These are phyloP conservation scores for Netelia inedita DNA, from an alignment of 2,888 invertebrate species.

Conservation along the genomic window DNA sequence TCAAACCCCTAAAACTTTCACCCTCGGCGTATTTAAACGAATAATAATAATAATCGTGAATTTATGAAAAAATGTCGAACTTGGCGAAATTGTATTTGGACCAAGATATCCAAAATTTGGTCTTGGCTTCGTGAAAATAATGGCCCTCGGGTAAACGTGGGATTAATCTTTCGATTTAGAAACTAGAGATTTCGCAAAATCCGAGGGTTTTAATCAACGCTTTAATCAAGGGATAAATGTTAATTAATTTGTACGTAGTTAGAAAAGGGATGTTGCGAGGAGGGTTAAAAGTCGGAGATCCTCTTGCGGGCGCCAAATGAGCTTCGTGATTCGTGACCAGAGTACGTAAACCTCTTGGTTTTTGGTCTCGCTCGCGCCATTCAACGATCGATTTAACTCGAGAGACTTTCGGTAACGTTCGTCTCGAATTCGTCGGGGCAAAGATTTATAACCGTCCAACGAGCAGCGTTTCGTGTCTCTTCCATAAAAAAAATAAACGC, in stretches of 20 bases:
- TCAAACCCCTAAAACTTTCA: no score
- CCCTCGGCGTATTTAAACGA: no score
- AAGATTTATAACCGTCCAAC: not conserved
- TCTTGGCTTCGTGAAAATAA: not conserved
- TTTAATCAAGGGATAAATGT: constrained; percentile 77
- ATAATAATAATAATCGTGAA: no score
- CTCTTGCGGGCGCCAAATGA: constrained; percentile 62
- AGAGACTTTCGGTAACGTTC: not conserved
- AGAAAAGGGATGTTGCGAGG: constrained; percentile 32
- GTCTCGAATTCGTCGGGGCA: not conserved
- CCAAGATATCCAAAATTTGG: no score
- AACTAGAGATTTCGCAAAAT: constrained; percentile 51
- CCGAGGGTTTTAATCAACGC: constrained; percentile 78
- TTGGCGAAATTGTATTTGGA: no score
- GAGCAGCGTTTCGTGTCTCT: no score
- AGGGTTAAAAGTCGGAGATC: constrained; percentile 11
- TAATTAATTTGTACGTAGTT: constrained; percentile 74
- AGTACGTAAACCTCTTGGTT: constrained; percentile 46
- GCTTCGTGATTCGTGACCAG: constrained; percentile 69
- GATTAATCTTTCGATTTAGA: not conserved
- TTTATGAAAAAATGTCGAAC: no score
- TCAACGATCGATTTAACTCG: constrained; percentile 54
- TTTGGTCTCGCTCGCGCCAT: not conserved
- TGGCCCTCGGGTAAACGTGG: not conserved
- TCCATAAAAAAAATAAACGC: no score